phyloP scores from a whole-genome alignment of 1,140 invertebrate genomes.

The Brachionus rotundiformis region DNA sequence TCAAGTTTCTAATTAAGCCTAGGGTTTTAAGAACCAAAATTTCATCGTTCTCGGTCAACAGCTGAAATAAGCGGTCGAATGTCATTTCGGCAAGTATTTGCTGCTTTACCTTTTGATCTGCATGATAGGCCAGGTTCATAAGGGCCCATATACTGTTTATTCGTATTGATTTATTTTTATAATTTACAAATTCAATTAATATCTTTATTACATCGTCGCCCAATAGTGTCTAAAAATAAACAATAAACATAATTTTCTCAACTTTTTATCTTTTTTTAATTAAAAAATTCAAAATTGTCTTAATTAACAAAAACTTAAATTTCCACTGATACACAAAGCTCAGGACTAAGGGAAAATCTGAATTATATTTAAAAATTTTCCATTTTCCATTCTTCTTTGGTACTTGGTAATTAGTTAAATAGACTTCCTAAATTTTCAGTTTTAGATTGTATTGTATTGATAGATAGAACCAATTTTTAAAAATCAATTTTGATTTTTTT shows the following conservation, averaged over 20 bases:
- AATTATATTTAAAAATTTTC: too few species aligned
- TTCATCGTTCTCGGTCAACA: slow-evolving; percentile 43
- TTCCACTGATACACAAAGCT: too few species aligned
- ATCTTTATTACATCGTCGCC: slow-evolving; percentile 43
- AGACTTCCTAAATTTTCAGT: too few species aligned
- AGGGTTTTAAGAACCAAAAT: slow-evolving; percentile 36
- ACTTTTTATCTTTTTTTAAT: too few species aligned
- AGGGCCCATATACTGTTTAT: slow-evolving; percentile 49
- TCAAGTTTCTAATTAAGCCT: slow-evolving; percentile 43
- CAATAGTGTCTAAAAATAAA: slow-evolving; percentile 10
- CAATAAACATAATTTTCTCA: neutral
- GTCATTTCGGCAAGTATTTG: slow-evolving; percentile 25
- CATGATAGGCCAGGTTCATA: slow-evolving; percentile 50
- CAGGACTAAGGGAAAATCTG: too few species aligned
- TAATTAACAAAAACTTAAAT: too few species aligned
- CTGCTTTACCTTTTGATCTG: slow-evolving; percentile 37
- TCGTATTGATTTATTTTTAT: slow-evolving; percentile 35
- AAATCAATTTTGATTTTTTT: too few species aligned
- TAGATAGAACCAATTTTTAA: too few species aligned
- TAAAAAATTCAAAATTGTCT: too few species aligned
- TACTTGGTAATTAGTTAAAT: too few species aligned
- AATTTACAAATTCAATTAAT: slow-evolving; percentile 39
- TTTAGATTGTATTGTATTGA: too few species aligned
- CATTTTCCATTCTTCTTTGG: too few species aligned
- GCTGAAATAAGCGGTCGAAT: slow-evolving; percentile 27